phyloP scores from a whole-genome alignment of 2,888 invertebrate genomes.

The Amblyteles armatorius region DNA sequence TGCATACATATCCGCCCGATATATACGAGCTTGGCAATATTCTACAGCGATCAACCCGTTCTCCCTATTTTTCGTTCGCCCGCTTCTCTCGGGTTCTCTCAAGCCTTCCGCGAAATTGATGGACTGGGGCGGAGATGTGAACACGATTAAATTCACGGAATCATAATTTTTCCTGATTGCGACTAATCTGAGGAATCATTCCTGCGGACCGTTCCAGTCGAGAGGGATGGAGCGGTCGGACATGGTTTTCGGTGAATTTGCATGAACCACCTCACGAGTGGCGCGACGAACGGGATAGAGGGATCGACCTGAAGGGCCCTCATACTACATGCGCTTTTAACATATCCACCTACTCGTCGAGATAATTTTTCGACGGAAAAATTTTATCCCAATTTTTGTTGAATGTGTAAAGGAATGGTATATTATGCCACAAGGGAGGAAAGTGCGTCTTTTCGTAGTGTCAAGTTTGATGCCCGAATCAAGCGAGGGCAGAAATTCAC shows the following conservation, averaged over 20 bases:
- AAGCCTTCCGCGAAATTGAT: conserved; percentile 18
- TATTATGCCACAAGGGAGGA: too few species aligned
- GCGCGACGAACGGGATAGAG: background rate
- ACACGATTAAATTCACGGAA: conserved; percentile 55
- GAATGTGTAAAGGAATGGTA: background rate
- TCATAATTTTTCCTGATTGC: conserved; percentile 56
- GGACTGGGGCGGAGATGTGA: background rate
- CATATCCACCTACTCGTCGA: background rate
- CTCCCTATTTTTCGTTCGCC: conserved; percentile 13
- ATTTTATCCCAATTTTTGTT: background rate
- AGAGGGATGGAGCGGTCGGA: background rate
- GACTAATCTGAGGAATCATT: conserved; percentile 48
- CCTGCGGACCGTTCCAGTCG: background rate
- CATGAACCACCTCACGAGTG: background rate
- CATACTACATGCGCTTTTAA: background rate
- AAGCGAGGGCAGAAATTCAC: too few species aligned
- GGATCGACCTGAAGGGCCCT: background rate
- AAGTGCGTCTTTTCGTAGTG: too few species aligned
- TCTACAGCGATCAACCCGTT: conserved; percentile 8
- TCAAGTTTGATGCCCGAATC: too few species aligned
- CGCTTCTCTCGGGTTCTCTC: conserved; percentile 13
- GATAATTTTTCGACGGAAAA: background rate
- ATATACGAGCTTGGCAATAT: conserved; percentile 39
- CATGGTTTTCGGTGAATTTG: conserved; percentile 19
- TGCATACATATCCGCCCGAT: conserved; percentile 30